phyloP scores from a whole-genome alignment of 2,113 vertebrate genomes.

The Stictonetta naevosa region DNA sequence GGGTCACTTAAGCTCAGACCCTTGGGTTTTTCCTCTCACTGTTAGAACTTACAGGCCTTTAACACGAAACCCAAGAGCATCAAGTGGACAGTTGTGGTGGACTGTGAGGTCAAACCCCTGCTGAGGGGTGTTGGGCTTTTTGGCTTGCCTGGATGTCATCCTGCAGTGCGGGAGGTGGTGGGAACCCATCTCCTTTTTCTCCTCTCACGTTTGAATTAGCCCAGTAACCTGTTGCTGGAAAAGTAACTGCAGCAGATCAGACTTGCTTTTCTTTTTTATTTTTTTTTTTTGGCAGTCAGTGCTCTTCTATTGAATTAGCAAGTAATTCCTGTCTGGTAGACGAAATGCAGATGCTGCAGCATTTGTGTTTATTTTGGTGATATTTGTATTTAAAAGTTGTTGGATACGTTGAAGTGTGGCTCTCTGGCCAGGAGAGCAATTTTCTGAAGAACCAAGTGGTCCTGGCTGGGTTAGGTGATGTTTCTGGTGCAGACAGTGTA shows the following conservation, averaged over 20 bases:
- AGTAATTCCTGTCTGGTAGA: background rate
- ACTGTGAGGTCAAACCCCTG: no score
- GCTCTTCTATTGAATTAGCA: background rate
- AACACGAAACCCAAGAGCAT: background rate
- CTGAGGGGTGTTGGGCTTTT: no score
- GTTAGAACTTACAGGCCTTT: background rate
- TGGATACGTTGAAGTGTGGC: background rate
- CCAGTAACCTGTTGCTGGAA: background rate
- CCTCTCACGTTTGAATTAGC: background rate
- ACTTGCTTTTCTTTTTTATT: background rate
- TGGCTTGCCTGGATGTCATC: no score
- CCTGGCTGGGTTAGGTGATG: fast-evolving
- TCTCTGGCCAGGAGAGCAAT: background rate
- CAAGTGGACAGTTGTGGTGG: no score
- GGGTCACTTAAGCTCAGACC: background rate
- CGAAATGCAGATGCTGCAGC: background rate
- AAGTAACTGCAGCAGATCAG: background rate
- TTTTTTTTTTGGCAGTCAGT: background rate
- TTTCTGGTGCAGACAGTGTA: background rate
- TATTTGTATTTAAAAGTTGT: background rate
- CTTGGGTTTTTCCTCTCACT: background rate
- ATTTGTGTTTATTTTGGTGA: background rate
- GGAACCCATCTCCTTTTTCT: background rate
- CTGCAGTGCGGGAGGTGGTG: no score
- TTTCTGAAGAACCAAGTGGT: background rate